Conservation (phyloP, 2,888 invertebrate species). For the Trichopria drosophilae region DNA sequence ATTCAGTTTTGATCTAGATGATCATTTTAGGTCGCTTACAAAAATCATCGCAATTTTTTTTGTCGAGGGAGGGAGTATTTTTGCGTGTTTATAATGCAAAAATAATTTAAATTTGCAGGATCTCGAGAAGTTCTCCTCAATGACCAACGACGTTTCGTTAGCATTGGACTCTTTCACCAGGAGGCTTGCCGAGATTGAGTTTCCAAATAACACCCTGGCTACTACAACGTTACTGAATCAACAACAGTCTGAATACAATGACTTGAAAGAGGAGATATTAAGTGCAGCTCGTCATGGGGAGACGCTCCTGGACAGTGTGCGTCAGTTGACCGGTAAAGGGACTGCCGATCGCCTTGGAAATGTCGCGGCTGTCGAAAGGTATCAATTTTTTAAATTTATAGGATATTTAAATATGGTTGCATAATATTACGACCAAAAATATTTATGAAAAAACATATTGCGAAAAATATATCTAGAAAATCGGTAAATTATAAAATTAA, state of each 20-base stretch:
- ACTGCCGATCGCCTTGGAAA: conserved; percentile 78
- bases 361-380: conserved; percentile 91
- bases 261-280: conserved; percentile 80
- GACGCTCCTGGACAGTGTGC: conserved; percentile 75
- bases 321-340: conserved; percentile 61
- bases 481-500: too few species aligned
- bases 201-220: conserved; percentile 91
- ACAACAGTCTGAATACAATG: conserved; percentile 73
- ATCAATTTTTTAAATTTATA: too few species aligned
- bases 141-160: conserved; percentile 87
- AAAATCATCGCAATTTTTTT: too few species aligned
- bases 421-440: too few species aligned
- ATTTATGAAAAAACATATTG: too few species aligned
- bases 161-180: conserved; percentile 86
- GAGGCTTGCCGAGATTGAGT: conserved; percentile 86
- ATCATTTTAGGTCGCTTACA: too few species aligned
- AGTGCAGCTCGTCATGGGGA: conserved; percentile 89
- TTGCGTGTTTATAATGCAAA: conserved; percentile 9
- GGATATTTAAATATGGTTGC: too few species aligned
- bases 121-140: conserved; percentile 89
- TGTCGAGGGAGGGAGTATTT: neutral
- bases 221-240: conserved; percentile 84
- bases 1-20: too few species aligned
- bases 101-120: conserved; percentile 77
- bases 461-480: too few species aligned